Conservation (phyloP, 2,888 invertebrate species). For the Lamellibrachia columna region DNA sequence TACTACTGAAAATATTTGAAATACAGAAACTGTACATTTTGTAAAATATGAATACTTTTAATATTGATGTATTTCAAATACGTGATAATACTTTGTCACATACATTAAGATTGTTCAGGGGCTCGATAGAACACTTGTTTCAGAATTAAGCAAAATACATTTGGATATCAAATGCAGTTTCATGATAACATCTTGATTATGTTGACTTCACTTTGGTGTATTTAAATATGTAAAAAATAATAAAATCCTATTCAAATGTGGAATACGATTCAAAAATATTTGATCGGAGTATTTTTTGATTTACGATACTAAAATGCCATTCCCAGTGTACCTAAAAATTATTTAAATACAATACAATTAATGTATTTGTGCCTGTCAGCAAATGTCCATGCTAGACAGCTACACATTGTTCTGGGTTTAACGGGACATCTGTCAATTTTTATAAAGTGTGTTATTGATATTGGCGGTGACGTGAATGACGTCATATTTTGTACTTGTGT, state of each 20-base stretch:
- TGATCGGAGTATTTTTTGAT: not conserved
- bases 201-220: not conserved
- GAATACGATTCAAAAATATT: not conserved
- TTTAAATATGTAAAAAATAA: not conserved
- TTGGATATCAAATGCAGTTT: not conserved
- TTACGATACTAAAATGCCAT: not conserved
- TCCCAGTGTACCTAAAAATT: not conserved
- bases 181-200: not conserved
- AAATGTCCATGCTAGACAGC: not conserved
- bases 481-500: conserved; percentile 11
- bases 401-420: not conserved
- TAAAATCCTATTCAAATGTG: not conserved
- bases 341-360: not conserved
- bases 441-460: conserved; percentile 7
- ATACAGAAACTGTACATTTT: conserved; percentile 5
- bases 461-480: not conserved
- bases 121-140: not conserved
- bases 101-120: not conserved
- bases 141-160: not conserved
- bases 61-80: conserved; percentile 12
- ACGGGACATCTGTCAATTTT: not conserved
- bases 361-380: not conserved
- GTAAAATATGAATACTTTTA: conserved; percentile 16
- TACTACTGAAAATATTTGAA: not conserved
- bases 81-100: not conserved